phyloP scores from a whole-genome alignment of 2,888 invertebrate genomes.

The Aporophyla lueneburgensis region DNA sequence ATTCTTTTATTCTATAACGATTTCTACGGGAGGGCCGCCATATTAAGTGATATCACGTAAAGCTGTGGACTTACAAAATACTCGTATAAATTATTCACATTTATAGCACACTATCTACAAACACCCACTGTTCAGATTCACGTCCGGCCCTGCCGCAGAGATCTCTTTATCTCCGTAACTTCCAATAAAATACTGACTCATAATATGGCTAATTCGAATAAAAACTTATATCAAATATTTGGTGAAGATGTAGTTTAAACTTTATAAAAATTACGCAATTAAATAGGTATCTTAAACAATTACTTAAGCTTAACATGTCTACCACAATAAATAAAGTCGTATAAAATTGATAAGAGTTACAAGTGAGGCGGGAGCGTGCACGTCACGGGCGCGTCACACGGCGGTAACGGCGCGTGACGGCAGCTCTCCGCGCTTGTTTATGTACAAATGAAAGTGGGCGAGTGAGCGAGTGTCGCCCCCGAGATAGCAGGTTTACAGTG shows the following conservation, averaged over 20 bases:
- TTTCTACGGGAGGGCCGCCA: slow-evolving; percentile 86
- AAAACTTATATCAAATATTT: slow-evolving; percentile 91
- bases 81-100: slow-evolving; percentile 91
- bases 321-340: slow-evolving; percentile 86
- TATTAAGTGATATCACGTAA: slow-evolving; percentile 88
- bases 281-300: slow-evolving; percentile 83
- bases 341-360: slow-evolving; percentile 76
- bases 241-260: slow-evolving; percentile 87
- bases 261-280: slow-evolving; percentile 85
- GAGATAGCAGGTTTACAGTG: slow-evolving; percentile 68
- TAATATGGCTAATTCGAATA: slow-evolving; percentile 89
- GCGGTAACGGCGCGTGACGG: slow-evolving; percentile 50
- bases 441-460: slow-evolving; percentile 78
- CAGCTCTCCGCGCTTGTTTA: slow-evolving; percentile 71
- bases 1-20: slow-evolving; percentile 79
- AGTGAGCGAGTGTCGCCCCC: slow-evolving; percentile 68
- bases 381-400: slow-evolving; percentile 28
- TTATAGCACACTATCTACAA: slow-evolving; percentile 91
- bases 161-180: slow-evolving; percentile 83
- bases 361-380: slow-evolving; percentile 67
- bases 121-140: slow-evolving; percentile 86
- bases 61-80: slow-evolving; percentile 90
- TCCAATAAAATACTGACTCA: slow-evolving; percentile 90
- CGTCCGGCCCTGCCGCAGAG: slow-evolving; percentile 86
- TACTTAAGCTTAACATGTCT: slow-evolving; percentile 85